A percentile compares a stretch with the other conserved stretches of the same genome.
Conservation (phyloP, 2,113 vertebrate genomes). For the Paramisgurnus dabryanus region DNA sequence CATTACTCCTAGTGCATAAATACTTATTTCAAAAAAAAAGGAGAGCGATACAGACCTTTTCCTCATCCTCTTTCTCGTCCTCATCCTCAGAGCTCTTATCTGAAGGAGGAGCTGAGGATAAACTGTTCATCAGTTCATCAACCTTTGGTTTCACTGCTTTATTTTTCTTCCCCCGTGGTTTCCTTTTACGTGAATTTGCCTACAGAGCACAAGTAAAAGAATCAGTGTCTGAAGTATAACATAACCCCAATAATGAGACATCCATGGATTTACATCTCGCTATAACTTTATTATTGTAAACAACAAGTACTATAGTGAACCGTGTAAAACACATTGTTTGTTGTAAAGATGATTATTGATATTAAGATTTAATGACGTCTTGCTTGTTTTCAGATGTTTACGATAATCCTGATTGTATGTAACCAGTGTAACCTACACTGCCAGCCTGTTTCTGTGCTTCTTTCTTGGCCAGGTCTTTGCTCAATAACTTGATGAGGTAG, state of each 20-base stretch:
- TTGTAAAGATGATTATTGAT: too few relatives aligned
- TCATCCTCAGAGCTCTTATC: constrained; percentile 91
- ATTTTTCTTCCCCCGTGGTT: constrained; percentile 87
- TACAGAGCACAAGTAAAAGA: constrained; percentile 54
- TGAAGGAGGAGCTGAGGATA: constrained; percentile 85
- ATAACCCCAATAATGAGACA: too few relatives aligned
- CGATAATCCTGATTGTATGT: background rate
- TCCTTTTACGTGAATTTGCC: constrained; percentile 90
- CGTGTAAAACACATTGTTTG: too few relatives aligned
- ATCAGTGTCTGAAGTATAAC: background rate
- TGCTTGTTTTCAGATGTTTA: too few relatives aligned
- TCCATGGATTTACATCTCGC: too few relatives aligned
- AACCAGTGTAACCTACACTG: constrained; percentile 74
- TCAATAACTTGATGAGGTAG: constrained; percentile 99
- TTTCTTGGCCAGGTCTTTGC: constrained; percentile 91
- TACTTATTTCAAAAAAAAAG: background rate
- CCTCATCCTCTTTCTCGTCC: constrained; percentile 68
- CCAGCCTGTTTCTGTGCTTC: constrained; percentile 91
- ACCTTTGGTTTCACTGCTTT: constrained; percentile 85
- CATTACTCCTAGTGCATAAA: too few relatives aligned
- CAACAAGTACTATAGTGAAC: too few relatives aligned
- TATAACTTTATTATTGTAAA: too few relatives aligned
- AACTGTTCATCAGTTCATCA: constrained; percentile 88
- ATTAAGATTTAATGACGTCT: too few relatives aligned
- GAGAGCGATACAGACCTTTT: constrained; percentile 58